Base-by-base conservation (phyloP, 37 sponge, comb jelly and placozoan species). In the Ianthella basta region DNA sequence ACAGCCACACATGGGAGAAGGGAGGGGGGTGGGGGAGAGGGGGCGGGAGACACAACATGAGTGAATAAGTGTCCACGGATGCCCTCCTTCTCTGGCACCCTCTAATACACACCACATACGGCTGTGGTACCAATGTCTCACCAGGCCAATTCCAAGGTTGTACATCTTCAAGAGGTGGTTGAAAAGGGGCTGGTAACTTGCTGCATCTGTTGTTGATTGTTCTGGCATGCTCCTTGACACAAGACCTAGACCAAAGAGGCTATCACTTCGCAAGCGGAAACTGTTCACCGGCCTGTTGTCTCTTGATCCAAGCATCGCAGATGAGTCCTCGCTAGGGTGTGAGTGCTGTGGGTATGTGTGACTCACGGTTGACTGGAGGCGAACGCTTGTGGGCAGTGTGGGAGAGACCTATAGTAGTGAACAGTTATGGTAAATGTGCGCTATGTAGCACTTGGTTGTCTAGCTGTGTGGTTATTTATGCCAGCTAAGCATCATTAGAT, bases 11-110 rank as follows among this genome's bases (percentile, higher is more conserved):
- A n/a, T n/a, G n/a, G 23, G 38, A 53, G 12, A 80, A 79, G 20
- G 68, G 63, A n/a, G 72, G 15, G 4, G 44, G 70, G 59, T 81
- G 87, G 15, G 61, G 6, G 72, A 29, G 59, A 24, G 72, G 33
- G 84, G 14, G 13, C 19, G 29, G 34, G 44, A 38, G 78, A 37
- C 40, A 75, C 40, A 75, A 56, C 59, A 56, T 19, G n/a, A n/a
- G n/a, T n/a, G n/a, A n/a, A n/a, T n/a, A n/a, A n/a, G n/a, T n/a
- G n/a, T n/a, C n/a, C 67, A 65, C 13, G 24, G 67, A 57, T 19
- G 15, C 18, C 19, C 59, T 57, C 19, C 15, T 57, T 57, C 15
- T 15, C 19, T 29, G 4, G 24, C 36, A 27, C 5, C 72, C 72
- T 23, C 2, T 10, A 25, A 61, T 12, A 61, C 4, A 61, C 63